Evolutionary conservation across 2,888 invertebrate genomes (phyloP).

Genomic region (Oscheius myriophilus): DNA sequence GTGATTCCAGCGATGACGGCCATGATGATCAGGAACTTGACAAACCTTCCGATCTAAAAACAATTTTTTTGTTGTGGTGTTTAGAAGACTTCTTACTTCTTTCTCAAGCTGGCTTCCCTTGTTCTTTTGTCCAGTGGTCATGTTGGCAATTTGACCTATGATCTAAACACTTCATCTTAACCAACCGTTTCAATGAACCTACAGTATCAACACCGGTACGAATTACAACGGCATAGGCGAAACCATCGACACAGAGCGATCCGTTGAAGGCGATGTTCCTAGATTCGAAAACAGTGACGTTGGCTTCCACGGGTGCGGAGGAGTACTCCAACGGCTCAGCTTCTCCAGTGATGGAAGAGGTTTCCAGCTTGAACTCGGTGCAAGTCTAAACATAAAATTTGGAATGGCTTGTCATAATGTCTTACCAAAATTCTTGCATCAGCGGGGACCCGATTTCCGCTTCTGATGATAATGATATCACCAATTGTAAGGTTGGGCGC

Average conservation of each 20-base stretch:
- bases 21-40: conserved; percentile 34
- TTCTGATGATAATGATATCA: conserved; percentile 48
- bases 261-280: conserved; percentile 45
- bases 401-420: background rate
- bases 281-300: conserved; percentile 45
- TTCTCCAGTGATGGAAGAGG: conserved; percentile 55
- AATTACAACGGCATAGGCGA: conserved; percentile 33
- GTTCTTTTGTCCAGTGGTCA: conserved; percentile 31
- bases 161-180: conserved; percentile 9
- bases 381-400: conserved; percentile 35
- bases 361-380: conserved; percentile 49
- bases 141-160: conserved; percentile 37
- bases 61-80: background rate
- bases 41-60: conserved; percentile 28
- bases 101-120: conserved; percentile 15
- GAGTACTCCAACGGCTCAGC: conserved; percentile 52
- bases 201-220: conserved; percentile 32
- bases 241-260: conserved; percentile 34
- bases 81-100: conserved; percentile 3
- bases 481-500: conserved; percentile 53
- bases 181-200: background rate
- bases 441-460: conserved; percentile 51
- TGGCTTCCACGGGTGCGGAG: conserved; percentile 38
- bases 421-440: conserved; percentile 42
- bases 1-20: conserved; percentile 25